Percentiles rank a stretch among this genome's conserved stretches.
These are phyloP conservation scores for Eilema caniola DNA, from an alignment of 2,888 invertebrate species.

Conservation along the genomic window DNA sequence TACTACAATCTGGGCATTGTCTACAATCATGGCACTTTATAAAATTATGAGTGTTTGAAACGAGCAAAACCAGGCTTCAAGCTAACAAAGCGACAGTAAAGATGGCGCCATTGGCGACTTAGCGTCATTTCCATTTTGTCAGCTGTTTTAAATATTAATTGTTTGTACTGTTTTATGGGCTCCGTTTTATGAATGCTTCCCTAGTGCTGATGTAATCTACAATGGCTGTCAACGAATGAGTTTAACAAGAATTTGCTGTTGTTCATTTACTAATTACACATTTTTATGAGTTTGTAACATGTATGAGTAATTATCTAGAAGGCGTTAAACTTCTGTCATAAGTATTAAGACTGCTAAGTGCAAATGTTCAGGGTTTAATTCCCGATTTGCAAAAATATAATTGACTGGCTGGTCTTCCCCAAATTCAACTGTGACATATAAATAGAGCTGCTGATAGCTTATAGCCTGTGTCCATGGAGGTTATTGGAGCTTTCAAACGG, in stretches of 20 bases:
- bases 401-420: no score
- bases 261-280: conserved; percentile 21
- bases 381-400: background rate
- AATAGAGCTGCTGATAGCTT: no score
- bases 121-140: conserved; percentile 69
- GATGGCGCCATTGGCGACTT: conserved; percentile 54
- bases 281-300: conserved; percentile 15
- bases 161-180: conserved; percentile 63
- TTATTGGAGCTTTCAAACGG: no score
- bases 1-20: no score
- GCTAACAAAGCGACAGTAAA: conserved; percentile 37
- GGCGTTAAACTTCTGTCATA: background rate
- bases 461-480: no score
- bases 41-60: no score
- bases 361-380: background rate
- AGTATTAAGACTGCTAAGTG: background rate
- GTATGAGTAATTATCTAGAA: background rate
- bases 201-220: conserved; percentile 26
- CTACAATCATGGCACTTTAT: no score
- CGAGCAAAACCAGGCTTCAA: conserved; percentile 25
- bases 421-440: no score
- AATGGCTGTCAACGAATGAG: conserved; percentile 19
- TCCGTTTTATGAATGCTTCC: conserved; percentile 40
- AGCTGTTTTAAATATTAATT: conserved; percentile 76
- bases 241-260: conserved; percentile 23